Percentiles rank a stretch among this genome's conserved stretches.
Evolutionary conservation across 1,140 invertebrate genomes (phyloP).

Genomic region (Aricia agestis): DNA sequence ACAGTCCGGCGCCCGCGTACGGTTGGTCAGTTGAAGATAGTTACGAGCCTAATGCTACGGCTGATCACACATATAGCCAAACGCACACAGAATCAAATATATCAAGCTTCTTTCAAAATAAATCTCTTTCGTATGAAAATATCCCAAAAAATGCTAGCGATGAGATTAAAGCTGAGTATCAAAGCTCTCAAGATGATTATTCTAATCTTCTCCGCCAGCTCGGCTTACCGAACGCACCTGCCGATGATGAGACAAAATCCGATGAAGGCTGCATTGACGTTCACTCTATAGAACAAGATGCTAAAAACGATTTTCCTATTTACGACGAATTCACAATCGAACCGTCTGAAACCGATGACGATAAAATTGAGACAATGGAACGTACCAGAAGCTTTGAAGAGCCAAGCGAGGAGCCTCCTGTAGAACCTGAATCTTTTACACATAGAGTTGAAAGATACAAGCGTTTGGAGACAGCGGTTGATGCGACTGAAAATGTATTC

Average conservation of each 20-base stretch:
- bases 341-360: slow-evolving; percentile 59
- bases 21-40: slow-evolving; percentile 41
- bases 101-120: slow-evolving; percentile 30
- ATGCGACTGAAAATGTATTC: slow-evolving; percentile 30
- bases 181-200: slow-evolving; percentile 45
- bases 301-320: slow-evolving; percentile 61
- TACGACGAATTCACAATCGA: slow-evolving; percentile 61
- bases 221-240: slow-evolving; percentile 49
- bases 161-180: slow-evolving; percentile 59
- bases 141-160: slow-evolving; percentile 53
- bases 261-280: slow-evolving; percentile 61
- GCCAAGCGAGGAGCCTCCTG: slow-evolving; percentile 36
- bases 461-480: slow-evolving; percentile 41
- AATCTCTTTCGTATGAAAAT: slow-evolving; percentile 45
- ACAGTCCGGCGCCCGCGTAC: slow-evolving; percentile 36
- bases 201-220: slow-evolving; percentile 38
- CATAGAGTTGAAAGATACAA: slow-evolving; percentile 60
- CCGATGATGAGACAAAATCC: slow-evolving; percentile 56
- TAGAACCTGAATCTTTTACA: slow-evolving; percentile 53
- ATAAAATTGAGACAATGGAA: slow-evolving; percentile 54
- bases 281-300: slow-evolving; percentile 64
- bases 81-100: slow-evolving; percentile 19
- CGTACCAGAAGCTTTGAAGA: slow-evolving; percentile 43
- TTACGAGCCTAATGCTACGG: slow-evolving; percentile 12
- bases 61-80: slow-evolving; percentile 25